phyloP scores from a whole-genome alignment of 1,140 invertebrate genomes.

The Gryllus bimaculatus region DNA sequence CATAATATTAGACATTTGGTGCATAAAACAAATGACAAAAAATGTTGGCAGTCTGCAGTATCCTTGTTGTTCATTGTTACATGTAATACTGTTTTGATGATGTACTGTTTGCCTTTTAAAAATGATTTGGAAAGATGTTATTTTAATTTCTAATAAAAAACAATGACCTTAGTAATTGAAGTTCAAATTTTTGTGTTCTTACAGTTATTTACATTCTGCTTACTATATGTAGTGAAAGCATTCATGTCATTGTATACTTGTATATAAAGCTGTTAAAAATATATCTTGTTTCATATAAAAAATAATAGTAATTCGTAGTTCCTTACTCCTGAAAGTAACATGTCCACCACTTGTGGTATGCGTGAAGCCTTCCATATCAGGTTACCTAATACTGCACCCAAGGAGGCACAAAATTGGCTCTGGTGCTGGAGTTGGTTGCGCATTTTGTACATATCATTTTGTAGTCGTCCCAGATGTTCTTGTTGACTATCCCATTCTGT shows the following conservation, averaged over 20 bases:
- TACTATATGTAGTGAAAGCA: too few relatives aligned
- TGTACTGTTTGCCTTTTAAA: too few relatives aligned
- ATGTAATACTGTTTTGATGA: too few relatives aligned
- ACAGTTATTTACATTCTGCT: not conserved
- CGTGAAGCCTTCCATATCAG: slow-evolving; percentile 35
- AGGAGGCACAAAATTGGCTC: slow-evolving; percentile 33
- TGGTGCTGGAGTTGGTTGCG: slow-evolving; percentile 33
- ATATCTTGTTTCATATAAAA: not conserved
- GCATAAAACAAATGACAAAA: too few relatives aligned
- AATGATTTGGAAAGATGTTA: too few relatives aligned
- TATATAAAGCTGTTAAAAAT: not conserved
- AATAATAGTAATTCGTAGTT: not conserved
- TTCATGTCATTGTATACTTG: not conserved
- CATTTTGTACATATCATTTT: slow-evolving; percentile 30
- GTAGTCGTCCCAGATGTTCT: slow-evolving; percentile 28
- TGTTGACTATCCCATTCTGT: slow-evolving; percentile 29
- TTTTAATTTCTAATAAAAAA: not conserved
- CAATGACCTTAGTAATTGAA: not conserved
- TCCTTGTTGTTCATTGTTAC: too few relatives aligned
- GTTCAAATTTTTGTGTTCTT: not conserved
- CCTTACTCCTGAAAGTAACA: slow-evolving; percentile 32
- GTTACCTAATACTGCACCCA: slow-evolving; percentile 34
- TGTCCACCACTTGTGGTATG: slow-evolving; percentile 29
- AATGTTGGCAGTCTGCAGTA: too few relatives aligned
- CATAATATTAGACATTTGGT: too few relatives aligned